Conservation (phyloP, 2,113 vertebrate genomes). For the Cygnus atratus region DNA sequence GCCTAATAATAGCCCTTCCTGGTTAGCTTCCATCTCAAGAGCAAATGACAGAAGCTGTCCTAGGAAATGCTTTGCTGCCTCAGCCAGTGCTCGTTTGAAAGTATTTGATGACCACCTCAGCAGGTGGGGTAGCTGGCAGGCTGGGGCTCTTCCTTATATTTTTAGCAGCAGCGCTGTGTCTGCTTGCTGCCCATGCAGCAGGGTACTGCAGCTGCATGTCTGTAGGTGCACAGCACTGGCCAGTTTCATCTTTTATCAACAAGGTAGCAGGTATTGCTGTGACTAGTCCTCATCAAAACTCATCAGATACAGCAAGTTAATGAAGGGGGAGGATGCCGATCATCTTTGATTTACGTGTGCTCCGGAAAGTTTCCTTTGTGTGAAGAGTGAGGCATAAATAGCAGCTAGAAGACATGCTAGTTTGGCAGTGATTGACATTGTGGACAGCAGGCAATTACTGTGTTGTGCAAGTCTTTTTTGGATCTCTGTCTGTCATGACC, state of each 20-base stretch:
- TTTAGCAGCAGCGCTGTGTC: background rate
- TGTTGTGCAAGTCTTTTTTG: background rate
- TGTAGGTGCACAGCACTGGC: background rate
- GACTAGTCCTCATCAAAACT: background rate
- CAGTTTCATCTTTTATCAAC: background rate
- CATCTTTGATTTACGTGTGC: background rate
- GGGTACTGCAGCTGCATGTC: background rate
- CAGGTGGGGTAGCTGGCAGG: background rate
- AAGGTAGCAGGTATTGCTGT: background rate
- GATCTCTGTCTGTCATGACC: background rate
- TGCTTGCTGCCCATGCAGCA: background rate
- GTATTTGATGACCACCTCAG: background rate
- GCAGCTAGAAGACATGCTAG: accelerated
- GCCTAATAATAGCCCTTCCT: background rate
- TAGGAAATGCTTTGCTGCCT: background rate
- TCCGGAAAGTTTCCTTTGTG: background rate
- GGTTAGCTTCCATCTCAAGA: background rate
- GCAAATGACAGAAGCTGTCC: background rate
- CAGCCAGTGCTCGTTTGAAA: background rate
- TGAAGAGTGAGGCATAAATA: background rate
- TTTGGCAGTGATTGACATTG: background rate
- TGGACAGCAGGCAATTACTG: background rate
- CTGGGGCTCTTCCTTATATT: background rate
- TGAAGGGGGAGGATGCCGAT: background rate
- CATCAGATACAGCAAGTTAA: background rate